Percentiles rank a stretch among this genome's conserved stretches.
phyloP scores from a whole-genome alignment of 2,888 invertebrate genomes.

The Tethea ocularis region DNA sequence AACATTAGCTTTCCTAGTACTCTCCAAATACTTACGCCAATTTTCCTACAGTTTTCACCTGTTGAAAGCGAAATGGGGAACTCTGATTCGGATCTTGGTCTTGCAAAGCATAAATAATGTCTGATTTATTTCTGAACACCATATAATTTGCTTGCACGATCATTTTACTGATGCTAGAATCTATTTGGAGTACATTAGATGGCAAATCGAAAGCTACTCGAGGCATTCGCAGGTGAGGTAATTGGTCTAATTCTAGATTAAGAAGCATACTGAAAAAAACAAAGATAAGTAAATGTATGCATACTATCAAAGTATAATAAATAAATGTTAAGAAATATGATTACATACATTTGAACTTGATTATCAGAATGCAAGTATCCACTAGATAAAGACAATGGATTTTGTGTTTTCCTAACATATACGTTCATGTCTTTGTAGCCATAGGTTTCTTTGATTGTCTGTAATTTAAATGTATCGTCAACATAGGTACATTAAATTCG shows the following conservation, averaged over 20 bases:
- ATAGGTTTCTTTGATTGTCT: slow-evolving; percentile 55
- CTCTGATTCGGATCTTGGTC: slow-evolving; percentile 30
- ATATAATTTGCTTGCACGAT: slow-evolving; percentile 51
- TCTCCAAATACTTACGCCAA: slow-evolving; percentile 51
- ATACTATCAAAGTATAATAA: no score
- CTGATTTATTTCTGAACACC: slow-evolving; percentile 52
- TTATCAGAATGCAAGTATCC: slow-evolving; percentile 58
- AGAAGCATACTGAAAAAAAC: slow-evolving; percentile 48
- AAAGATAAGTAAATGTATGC: neutral
- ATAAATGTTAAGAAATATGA: no score
- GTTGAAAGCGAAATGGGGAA: slow-evolving; percentile 62
- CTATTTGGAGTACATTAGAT: slow-evolving; percentile 49
- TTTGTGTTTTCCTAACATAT: slow-evolving; percentile 35
- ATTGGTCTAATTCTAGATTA: slow-evolving; percentile 39
- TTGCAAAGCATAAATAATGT: slow-evolving; percentile 32
- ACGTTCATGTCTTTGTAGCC: slow-evolving; percentile 55
- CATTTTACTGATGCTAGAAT: slow-evolving; percentile 51
- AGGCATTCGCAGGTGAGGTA: slow-evolving; percentile 45
- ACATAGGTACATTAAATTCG: no score
- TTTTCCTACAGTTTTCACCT: slow-evolving; percentile 48
- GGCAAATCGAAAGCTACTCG: slow-evolving; percentile 48
- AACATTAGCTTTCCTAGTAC: no score
- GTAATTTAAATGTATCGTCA: slow-evolving; percentile 20
- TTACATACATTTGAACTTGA: slow-evolving; percentile 59
- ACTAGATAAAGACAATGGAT: slow-evolving; percentile 33